These are phyloP conservation scores for Xyliphius kryptos DNA, from an alignment of 2,113 vertebrate species.

Conservation along the genomic window DNA sequence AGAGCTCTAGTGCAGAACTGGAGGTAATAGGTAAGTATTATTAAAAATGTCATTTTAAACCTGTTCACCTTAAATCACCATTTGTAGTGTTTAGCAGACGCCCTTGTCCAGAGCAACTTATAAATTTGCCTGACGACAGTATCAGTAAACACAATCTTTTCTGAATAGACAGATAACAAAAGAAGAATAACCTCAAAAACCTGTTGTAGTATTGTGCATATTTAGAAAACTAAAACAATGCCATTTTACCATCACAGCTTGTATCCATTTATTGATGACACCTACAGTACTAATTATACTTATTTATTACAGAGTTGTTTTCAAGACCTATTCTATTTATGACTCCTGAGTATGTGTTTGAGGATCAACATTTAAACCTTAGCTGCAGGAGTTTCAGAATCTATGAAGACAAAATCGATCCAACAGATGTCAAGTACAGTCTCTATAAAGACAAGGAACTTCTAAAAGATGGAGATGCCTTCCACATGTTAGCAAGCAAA, in stretches of 20 bases:
- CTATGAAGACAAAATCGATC: slow-evolving; percentile 29
- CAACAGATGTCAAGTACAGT: slow-evolving; percentile 31
- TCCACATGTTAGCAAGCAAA: neutral
- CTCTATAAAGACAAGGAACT: slow-evolving; percentile 44
- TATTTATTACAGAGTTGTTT: slow-evolving; percentile 53
- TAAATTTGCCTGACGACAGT: too few relatives aligned
- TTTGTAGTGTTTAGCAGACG: too few relatives aligned
- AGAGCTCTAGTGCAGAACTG: slow-evolving; percentile 26
- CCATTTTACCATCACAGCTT: too few relatives aligned
- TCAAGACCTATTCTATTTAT: slow-evolving; percentile 52
- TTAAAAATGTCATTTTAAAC: too few relatives aligned
- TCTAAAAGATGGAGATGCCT: neutral
- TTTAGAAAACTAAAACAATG: too few relatives aligned
- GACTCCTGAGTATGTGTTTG: slow-evolving; percentile 40
- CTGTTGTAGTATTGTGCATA: too few relatives aligned
- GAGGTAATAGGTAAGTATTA: slow-evolving; percentile 55
- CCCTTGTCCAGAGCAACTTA: too few relatives aligned
- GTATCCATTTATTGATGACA: too few relatives aligned
- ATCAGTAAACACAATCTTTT: too few relatives aligned
- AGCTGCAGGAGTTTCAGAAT: slow-evolving; percentile 45
- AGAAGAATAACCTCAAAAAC: too few relatives aligned
- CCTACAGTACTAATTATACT: slow-evolving; percentile 8
- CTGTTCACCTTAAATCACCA: too few relatives aligned
- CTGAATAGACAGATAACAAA: too few relatives aligned
- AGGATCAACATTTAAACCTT: slow-evolving; percentile 42